phyloP scores from a whole-genome alignment of 2,888 invertebrate species.

The Dioctria linearis region DNA sequence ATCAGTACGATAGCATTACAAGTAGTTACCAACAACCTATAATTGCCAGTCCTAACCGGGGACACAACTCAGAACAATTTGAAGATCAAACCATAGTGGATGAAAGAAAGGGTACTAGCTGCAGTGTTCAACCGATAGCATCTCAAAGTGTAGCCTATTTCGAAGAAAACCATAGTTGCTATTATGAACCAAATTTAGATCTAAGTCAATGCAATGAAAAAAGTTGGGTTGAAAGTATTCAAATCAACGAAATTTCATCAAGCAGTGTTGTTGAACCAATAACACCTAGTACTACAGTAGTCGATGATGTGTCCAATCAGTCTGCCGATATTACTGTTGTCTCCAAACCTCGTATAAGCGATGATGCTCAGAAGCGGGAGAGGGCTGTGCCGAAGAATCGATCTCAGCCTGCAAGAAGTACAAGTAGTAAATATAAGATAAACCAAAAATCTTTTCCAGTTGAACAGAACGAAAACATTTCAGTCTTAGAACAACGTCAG shows the following conservation, averaged over 20 bases:
- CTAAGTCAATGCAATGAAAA: constrained; percentile 26
- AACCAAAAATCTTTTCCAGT: constrained; percentile 23
- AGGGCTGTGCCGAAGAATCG: background rate
- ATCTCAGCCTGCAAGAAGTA: constrained; percentile 38
- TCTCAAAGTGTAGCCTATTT: constrained; percentile 26
- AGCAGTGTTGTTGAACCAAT: constrained; percentile 72
- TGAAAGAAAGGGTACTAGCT: background rate
- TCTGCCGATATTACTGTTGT: background rate
- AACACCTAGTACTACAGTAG: constrained; percentile 3
- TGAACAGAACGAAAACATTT: constrained; percentile 56
- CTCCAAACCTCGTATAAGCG: background rate
- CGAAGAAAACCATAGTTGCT: constrained; percentile 16
- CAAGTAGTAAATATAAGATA: constrained; percentile 47
- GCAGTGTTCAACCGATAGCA: constrained; percentile 1
- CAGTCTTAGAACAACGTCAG: constrained; percentile 64
- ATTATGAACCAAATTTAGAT: constrained; percentile 43
- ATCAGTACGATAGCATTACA: constrained; percentile 54
- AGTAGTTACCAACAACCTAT: constrained; percentile 55
- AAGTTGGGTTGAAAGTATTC: constrained; percentile 71
- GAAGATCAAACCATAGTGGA: background rate
- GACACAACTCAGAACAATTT: background rate
- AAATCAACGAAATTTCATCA: constrained; percentile 80
- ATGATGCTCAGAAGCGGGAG: background rate
- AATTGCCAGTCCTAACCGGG: constrained; percentile 6
- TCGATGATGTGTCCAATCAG: background rate